Percentiles rank a stretch among this genome's conserved stretches.
Evolutionary conservation across 1,140 invertebrate genomes (phyloP).

Genomic region (Penaeus japonicus): DNA sequence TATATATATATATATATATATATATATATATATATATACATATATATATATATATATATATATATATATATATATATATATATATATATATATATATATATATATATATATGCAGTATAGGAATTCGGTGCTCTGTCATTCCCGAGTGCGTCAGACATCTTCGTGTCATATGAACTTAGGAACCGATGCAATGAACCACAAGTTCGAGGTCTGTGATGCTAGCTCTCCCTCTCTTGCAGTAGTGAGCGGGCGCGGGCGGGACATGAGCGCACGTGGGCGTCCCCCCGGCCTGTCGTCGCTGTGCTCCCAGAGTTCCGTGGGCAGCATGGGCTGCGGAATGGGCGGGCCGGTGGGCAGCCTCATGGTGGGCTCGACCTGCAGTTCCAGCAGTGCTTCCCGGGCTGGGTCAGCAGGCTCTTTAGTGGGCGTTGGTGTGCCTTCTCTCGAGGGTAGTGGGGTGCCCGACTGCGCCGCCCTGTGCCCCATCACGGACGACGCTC

Average conservation of each 20-base stretch:
- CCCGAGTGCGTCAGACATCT: too few species aligned
- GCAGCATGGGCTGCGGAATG: slow-evolving; percentile 18
- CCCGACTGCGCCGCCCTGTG: slow-evolving; percentile 78
- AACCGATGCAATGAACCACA: too few species aligned
- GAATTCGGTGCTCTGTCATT: too few species aligned
- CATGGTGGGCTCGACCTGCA: not conserved
- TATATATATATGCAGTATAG: too few species aligned
- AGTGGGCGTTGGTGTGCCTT: slow-evolving; percentile 26
- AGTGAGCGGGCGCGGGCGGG: slow-evolving; percentile 30
- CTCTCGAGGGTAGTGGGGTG: slow-evolving; percentile 69
- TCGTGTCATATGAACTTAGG: too few species aligned
- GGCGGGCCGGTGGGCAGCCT: not conserved
- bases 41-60: too few species aligned
- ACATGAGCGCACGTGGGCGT: slow-evolving; percentile 29
- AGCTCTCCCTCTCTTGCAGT: not conserved
- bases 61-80: too few species aligned
- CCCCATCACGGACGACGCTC: slow-evolving; percentile 78
- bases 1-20: too few species aligned
- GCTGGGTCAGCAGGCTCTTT: slow-evolving; percentile 24
- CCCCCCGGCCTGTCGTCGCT: not conserved
- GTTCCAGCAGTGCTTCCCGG: not conserved
- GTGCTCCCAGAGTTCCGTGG: not conserved
- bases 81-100: too few species aligned
- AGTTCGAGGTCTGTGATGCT: not conserved
- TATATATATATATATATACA: too few species aligned